phyloP scores from a whole-genome alignment of 2,797 vertebrate species.

The Parauchenoglanis ngamensis region DNA sequence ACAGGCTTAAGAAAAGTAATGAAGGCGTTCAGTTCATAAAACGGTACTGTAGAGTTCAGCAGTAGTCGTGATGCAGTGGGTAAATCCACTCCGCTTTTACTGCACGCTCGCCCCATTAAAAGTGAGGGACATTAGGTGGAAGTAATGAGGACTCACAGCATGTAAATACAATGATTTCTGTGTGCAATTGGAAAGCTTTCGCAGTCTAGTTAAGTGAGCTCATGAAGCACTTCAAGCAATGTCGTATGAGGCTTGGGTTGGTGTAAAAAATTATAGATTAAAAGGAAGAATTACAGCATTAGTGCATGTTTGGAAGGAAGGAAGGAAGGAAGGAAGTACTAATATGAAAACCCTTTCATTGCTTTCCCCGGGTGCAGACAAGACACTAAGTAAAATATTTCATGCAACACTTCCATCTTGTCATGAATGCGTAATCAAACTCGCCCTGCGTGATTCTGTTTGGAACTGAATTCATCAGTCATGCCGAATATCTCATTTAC shows the following conservation, averaged over 20 bases:
- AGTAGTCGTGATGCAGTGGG: slow-evolving; percentile 26
- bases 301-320: slow-evolving; percentile 35
- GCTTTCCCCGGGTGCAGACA: slow-evolving; percentile 25
- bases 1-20: slow-evolving; percentile 33
- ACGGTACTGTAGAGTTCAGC: slow-evolving; percentile 13
- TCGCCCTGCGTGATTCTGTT: slow-evolving; percentile 48
- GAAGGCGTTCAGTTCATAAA: slow-evolving; percentile 17
- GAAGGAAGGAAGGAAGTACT: slow-evolving; percentile 15
- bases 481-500: slow-evolving; percentile 56
- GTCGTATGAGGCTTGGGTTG: slow-evolving; percentile 8
- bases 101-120: slow-evolving; percentile 15
- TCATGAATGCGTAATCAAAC: slow-evolving; percentile 51
- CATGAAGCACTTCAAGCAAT: slow-evolving; percentile 37
- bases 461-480: slow-evolving; percentile 52
- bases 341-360: slow-evolving; percentile 39
- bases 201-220: slow-evolving; percentile 38
- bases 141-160: slow-evolving; percentile 47
- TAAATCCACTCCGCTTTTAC: slow-evolving; percentile 33
- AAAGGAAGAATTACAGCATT: slow-evolving; percentile 46
- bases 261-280: slow-evolving; percentile 25
- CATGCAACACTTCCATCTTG: slow-evolving; percentile 41
- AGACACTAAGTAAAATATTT: slow-evolving; percentile 41
- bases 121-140: slow-evolving; percentile 36
- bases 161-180: slow-evolving; percentile 48
- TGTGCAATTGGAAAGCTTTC: slow-evolving; percentile 33